Evolutionary conservation across 2,113 vertebrate genomes (phyloP).

Genomic region (Crocuta crocuta): DNA sequence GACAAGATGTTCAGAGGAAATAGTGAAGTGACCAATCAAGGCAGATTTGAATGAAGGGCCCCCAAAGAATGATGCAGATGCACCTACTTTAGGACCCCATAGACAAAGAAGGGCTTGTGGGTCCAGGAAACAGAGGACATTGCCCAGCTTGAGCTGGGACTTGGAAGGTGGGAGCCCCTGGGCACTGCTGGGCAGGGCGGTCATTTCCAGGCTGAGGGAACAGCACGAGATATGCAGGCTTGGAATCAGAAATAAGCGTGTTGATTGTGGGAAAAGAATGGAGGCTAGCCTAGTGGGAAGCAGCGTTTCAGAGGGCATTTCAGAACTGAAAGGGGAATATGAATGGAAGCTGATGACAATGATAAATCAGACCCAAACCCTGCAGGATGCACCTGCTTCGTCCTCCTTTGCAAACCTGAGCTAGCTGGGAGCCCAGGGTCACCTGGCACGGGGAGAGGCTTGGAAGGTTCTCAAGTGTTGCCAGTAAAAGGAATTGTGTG

Average conservation of each 20-base stretch:
- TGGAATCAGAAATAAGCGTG: not conserved
- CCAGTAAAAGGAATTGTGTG: not conserved
- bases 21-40: not conserved
- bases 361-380: not conserved
- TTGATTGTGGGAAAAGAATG: not conserved
- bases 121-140: not conserved
- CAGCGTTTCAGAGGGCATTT: not conserved
- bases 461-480: not conserved
- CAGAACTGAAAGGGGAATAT: not conserved
- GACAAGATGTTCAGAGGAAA: not conserved
- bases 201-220: not conserved
- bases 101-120: not conserved
- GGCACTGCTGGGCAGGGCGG: not conserved
- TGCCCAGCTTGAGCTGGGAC: not conserved
- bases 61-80: not conserved
- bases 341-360: constrained; percentile 52
- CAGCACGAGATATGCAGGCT: not conserved
- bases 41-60: not conserved
- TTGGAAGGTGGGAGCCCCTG: not conserved
- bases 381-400: not conserved
- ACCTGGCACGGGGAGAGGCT: not conserved
- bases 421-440: not conserved
- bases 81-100: not conserved
- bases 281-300: constrained; percentile 15
- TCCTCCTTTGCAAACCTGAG: not conserved